Evolutionary conservation across 2,888 invertebrate species (phyloP).

Genomic region (Drosophila anomalipes): DNA sequence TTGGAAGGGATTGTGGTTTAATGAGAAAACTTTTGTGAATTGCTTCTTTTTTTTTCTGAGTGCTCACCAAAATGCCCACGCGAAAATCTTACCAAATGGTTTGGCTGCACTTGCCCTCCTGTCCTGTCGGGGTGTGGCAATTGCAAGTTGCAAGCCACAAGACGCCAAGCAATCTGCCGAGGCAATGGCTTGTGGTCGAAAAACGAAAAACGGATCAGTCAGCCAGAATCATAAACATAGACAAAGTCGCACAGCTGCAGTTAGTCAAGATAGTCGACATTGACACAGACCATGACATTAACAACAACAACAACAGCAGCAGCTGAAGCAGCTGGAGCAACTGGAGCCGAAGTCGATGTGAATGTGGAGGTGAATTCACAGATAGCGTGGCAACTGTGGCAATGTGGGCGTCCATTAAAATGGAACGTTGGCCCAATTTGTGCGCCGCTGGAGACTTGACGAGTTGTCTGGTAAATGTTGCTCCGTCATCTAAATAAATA

Average conservation of each 20-base stretch:
- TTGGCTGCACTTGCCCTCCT: conserved; percentile 65
- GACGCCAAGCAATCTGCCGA: conserved; percentile 34
- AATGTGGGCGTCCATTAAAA: conserved; percentile 69
- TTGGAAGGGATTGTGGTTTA: background rate
- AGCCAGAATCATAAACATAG: conserved; percentile 31
- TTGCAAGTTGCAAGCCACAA: conserved; percentile 41
- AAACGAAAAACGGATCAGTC: conserved; percentile 46
- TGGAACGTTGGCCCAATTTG: conserved; percentile 68
- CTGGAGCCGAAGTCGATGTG: conserved; percentile 9
- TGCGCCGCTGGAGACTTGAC: conserved; percentile 52
- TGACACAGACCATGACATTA: conserved; percentile 64
- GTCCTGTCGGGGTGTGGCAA: conserved; percentile 43
- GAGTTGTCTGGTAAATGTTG: conserved; percentile 45
- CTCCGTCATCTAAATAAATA: conserved; percentile 33
- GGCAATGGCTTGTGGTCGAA: conserved; percentile 58
- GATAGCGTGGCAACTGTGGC: conserved; percentile 18
- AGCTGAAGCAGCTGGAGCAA: conserved; percentile 25
- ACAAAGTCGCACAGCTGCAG: conserved; percentile 28
- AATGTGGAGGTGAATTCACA: conserved; percentile 4
- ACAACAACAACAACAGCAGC: conserved; percentile 8
- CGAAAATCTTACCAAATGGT: conserved; percentile 67
- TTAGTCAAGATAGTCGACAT: conserved; percentile 45
- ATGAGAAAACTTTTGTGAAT: background rate
- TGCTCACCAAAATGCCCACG: conserved; percentile 47
- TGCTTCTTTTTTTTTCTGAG: background rate